Base-by-base conservation (phyloP, 1,140 invertebrate species). In the Hyposmocoma kahamanoa region DNA sequence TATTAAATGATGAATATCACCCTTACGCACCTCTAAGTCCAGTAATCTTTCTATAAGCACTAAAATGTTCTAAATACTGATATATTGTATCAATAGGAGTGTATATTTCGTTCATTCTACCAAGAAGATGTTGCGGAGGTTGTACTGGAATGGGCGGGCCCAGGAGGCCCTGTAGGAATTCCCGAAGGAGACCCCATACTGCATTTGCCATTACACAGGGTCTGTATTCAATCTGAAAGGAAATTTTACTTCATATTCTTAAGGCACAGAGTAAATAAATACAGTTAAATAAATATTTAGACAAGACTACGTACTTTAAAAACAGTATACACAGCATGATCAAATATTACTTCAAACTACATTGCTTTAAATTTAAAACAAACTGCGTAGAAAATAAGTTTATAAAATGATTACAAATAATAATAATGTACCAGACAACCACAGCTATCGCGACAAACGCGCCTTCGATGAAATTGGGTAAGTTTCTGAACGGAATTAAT, bases 61-160 rank as follows among this genome's bases (percentile, higher is more conserved):
- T 95, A 78, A 98, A 98, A 72, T 98, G 95, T 81, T 98, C 96
- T 66, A 98, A 89, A 82, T 99, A 99, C 70, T 98, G 97, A 54
- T 96, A 93, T 42, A 98, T 94, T 0, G 96, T 98, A 76, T 98
- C 96, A 56, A 96, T 92, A 0, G 95, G 94, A 45, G 93, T 91
- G 75, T 97, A 98, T 38, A 96, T 88, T 11, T 97, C 94, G 69
- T 96, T 96, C 90, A 95, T 92, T 56, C 92, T 89, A 55, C 88
- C 91, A 70, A 95, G 88, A 0, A 94, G 87, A 48, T 90, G 90
- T 58, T 87, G 87, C 13, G 90, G 90, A 0, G 90, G 87, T 41
- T 85, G 82, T 0, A 84, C 69, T 0, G 90, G 89, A 0, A 95
- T 90, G 18, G 89, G 88, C 11, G 91, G 92, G 0, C 96, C 96